Conservation (phyloP, 2,113 vertebrate genomes). For the Cryptotis parvus region DNA sequence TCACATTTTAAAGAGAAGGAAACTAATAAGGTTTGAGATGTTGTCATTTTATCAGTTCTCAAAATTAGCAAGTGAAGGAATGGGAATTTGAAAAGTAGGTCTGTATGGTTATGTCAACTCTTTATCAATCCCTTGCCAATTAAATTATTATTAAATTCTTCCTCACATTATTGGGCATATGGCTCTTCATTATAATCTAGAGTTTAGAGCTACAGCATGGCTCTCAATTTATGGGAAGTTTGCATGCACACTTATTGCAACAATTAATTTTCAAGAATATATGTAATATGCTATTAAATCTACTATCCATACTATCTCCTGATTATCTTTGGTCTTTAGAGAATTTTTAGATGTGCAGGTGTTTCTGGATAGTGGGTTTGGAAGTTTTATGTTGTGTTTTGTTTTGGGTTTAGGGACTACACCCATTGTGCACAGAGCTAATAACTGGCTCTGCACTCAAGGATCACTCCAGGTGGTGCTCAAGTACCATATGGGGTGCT, state of each 20-base stretch:
- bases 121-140: not conserved
- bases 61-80: slow-evolving; percentile 21
- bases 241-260: not conserved
- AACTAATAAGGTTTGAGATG: not conserved
- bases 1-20: slow-evolving; percentile 1
- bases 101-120: not conserved
- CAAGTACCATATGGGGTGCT: no score
- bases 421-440: no score
- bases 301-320: not conserved
- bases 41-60: not conserved
- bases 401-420: no score
- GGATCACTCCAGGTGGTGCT: no score
- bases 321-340: not conserved
- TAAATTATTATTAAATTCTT: not conserved
- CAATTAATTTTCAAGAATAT: no score
- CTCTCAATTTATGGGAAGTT: not conserved
- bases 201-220: not conserved
- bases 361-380: not conserved
- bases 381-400: no score
- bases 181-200: not conserved
- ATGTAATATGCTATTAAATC: not conserved
- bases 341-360: not conserved
- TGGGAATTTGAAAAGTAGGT: slow-evolving; percentile 6
- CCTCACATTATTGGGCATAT: not conserved
- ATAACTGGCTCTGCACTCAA: no score